Percentiles rank a stretch among this genome's conserved stretches.
Conservation (phyloP, 2,888 invertebrate species). For the Slavum lentiscoides region DNA sequence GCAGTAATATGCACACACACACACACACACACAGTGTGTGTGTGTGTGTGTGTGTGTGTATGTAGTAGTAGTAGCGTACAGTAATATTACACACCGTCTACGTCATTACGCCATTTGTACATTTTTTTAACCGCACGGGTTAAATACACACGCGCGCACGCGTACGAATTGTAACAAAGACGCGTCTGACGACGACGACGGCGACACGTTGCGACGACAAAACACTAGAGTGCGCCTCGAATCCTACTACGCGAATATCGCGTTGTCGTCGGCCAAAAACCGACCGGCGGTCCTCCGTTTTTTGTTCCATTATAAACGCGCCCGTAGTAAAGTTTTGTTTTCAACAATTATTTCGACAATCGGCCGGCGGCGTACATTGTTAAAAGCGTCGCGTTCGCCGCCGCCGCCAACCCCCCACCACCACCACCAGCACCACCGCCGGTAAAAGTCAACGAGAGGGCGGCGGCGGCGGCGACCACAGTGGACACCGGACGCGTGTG, state of each 20-base stretch:
- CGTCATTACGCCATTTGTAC: conserved; percentile 32
- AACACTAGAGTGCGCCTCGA: conserved; percentile 45
- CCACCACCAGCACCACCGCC: too few species aligned
- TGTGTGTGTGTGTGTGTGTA: too few species aligned
- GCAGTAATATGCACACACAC: not conserved
- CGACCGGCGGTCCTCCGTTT: too few species aligned
- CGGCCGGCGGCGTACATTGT: too few species aligned
- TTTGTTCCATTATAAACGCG: not conserved
- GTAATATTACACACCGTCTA: not conserved
- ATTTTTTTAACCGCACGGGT: not conserved
- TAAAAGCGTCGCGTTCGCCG: too few species aligned
- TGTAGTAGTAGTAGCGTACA: not conserved
- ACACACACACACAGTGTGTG: not conserved
- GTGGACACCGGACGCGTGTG: too few species aligned
- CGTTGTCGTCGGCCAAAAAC: too few species aligned
- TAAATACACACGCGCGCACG: not conserved
- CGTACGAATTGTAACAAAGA: conserved; percentile 35
- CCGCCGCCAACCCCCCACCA: too few species aligned
- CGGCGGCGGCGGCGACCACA: too few species aligned
- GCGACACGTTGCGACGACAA: conserved; percentile 7
- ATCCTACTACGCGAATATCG: not conserved
- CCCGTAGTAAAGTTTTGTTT: not conserved
- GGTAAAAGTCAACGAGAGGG: too few species aligned
- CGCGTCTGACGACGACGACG: conserved; percentile 6
- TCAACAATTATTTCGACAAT: too few species aligned